Evolutionary conservation across 2,797 vertebrate species (phyloP).

Genomic region (Etheostoma nigrum): DNA sequence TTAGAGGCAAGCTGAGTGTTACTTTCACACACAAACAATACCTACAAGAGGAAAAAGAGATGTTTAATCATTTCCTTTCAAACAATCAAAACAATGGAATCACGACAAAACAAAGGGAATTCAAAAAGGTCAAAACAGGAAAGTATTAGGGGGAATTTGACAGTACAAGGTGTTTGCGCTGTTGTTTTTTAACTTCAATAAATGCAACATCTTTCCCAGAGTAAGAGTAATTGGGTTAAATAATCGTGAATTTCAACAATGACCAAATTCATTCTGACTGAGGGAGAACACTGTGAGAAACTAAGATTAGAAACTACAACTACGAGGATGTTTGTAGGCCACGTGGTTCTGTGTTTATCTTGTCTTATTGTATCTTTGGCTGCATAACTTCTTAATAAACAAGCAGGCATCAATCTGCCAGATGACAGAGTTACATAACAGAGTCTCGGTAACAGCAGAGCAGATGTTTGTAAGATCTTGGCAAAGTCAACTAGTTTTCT

Average conservation of each 20-base stretch:
- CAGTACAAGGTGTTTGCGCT: no score
- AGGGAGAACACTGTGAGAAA: not conserved
- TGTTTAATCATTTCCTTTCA: not conserved
- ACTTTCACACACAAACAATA: not conserved
- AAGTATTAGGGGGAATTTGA: no score
- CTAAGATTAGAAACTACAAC: not conserved
- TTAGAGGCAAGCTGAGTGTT: not conserved
- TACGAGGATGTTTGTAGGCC: no score
- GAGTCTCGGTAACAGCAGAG: not conserved
- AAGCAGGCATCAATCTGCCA: not conserved
- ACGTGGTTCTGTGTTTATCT: no score
- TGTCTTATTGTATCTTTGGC: not conserved
- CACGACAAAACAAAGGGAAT: no score
- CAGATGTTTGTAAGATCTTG: conserved; percentile 19
- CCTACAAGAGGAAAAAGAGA: not conserved
- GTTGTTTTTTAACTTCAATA: no score
- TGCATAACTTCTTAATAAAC: not conserved
- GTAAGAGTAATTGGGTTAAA: no score
- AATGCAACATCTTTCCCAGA: no score
- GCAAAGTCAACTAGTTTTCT: not conserved
- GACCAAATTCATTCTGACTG: not conserved
- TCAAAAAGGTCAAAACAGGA: no score
- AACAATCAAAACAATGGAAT: no score
- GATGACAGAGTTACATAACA: not conserved
- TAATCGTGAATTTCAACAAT: no score